Evolutionary conservation across 2,797 vertebrate genomes (phyloP).

Genomic region (Cirrhinus molitorella): DNA sequence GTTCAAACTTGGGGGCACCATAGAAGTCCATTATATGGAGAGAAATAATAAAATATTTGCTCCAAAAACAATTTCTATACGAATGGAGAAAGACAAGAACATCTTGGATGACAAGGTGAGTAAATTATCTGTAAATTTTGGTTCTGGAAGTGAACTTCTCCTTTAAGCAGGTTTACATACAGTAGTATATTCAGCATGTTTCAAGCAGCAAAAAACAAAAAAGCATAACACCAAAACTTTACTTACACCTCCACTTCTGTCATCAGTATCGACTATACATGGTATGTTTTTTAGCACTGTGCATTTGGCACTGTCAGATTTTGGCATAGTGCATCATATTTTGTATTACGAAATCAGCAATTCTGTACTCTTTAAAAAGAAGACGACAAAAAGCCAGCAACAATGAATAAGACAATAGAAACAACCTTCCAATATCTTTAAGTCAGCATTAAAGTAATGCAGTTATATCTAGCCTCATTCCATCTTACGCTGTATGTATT

Average conservation of each 20-base stretch:
- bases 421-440: neutral
- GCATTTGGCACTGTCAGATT: neutral
- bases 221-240: neutral
- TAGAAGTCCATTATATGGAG: no score
- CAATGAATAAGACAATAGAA: neutral
- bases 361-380: neutral
- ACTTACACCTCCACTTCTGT: neutral
- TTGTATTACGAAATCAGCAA: slow-evolving; percentile 1
- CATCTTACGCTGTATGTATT: slow-evolving; percentile 42
- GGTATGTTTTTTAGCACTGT: neutral
- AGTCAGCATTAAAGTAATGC: slow-evolving; percentile 10
- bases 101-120: no score
- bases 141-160: no score
- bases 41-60: no score
- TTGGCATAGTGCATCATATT: slow-evolving; percentile 6
- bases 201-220: neutral
- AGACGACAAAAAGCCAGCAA: neutral
- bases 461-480: slow-evolving; percentile 43
- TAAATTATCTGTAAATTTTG: no score
- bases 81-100: no score
- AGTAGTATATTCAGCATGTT: neutral
- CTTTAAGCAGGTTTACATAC: neutral
- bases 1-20: no score
- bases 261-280: neutral
- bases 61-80: no score